phyloP scores from a whole-genome alignment of 2,888 invertebrate species.

The Aquatica leii region DNA sequence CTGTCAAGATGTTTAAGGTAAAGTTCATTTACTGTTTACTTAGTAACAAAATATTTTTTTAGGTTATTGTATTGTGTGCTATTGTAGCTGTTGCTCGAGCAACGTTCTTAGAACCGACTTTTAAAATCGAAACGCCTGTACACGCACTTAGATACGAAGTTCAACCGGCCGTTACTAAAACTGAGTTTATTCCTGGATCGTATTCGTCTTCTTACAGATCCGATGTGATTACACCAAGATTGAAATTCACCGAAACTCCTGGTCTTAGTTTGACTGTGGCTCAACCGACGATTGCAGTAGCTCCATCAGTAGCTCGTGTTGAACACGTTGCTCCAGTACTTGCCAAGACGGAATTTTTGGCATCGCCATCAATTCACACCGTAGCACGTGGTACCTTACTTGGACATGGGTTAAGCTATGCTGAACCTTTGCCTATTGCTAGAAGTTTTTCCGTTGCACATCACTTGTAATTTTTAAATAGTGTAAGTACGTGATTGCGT shows the following conservation, averaged over 20 bases:
- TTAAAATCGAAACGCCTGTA: not conserved
- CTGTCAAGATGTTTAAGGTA: too few species aligned
- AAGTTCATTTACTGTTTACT: too few species aligned
- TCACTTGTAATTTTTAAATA: too few species aligned
- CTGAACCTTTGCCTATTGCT: too few species aligned
- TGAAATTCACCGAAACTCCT: conserved; percentile 5
- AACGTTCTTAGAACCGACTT: not conserved
- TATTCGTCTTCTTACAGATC: conserved; percentile 7
- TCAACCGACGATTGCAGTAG: not conserved
- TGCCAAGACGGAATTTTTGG: not conserved
- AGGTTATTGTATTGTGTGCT: not conserved
- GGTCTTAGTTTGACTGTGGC: not conserved
- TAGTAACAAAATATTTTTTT: too few species aligned
- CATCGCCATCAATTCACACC: too few species aligned
- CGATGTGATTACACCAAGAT: conserved; percentile 8
- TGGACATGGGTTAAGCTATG: too few species aligned
- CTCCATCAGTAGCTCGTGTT: not conserved
- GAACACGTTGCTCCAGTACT: not conserved
- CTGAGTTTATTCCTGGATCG: not conserved
- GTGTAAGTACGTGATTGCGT: too few species aligned
- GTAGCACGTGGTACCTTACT: too few species aligned
- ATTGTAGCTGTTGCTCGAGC: not conserved
- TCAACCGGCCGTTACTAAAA: conserved; percentile 5
- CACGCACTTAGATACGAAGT: not conserved
- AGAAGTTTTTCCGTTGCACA: too few species aligned